phyloP scores from a whole-genome alignment of 2,888 invertebrate genomes.

The Cephus nigrinus region DNA sequence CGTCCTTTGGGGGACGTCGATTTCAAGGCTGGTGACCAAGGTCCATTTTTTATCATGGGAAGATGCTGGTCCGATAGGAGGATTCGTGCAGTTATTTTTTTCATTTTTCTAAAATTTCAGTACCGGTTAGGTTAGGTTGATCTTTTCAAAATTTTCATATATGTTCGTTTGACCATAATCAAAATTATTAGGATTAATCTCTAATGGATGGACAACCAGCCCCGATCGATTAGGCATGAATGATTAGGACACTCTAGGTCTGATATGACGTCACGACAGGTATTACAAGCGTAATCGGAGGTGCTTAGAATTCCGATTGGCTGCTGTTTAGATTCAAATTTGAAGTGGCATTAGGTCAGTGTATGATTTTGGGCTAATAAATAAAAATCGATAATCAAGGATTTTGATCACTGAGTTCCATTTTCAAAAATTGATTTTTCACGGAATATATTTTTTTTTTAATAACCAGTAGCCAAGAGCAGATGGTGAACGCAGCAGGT shows the following conservation, averaged over 20 bases:
- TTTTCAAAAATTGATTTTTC: neutral
- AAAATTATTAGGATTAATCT: too few species aligned
- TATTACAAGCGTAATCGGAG: conserved; percentile 25
- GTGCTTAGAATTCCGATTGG: conserved; percentile 33
- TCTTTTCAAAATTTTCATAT: too few species aligned
- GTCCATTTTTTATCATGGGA: neutral
- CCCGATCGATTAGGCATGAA: conserved; percentile 29
- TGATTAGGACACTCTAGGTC: conserved; percentile 13
- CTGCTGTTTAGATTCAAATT: conserved; percentile 41
- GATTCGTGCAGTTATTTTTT: neutral
- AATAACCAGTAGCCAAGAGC: neutral
- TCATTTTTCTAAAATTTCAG: too few species aligned
- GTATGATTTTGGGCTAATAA: neutral
- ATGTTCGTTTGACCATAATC: too few species aligned
- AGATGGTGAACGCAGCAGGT: neutral
- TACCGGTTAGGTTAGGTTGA: too few species aligned
- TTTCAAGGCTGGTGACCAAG: neutral
- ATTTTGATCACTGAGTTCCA: too few species aligned
- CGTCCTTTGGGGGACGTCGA: neutral
- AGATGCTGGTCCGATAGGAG: neutral
- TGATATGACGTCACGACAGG: neutral
- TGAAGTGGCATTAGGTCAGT: conserved; percentile 32
- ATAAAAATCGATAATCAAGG: conserved; percentile 21
- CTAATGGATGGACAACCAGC: too few species aligned
- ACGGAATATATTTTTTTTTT: too few species aligned